phyloP scores from a whole-genome alignment of 2,113 vertebrate species.

The Syngnathus floridae region DNA sequence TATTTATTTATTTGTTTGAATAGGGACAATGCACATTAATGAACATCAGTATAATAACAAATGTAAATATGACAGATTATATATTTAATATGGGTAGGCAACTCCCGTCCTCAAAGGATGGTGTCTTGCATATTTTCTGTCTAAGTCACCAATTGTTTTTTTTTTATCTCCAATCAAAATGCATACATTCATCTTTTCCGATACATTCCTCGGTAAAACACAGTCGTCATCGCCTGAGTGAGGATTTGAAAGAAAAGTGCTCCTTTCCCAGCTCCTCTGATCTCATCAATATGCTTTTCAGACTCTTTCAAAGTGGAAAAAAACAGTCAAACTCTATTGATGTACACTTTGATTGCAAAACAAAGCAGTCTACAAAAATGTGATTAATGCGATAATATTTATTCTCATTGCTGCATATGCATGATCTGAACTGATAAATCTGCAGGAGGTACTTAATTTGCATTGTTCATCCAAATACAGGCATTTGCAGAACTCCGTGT shows the following conservation, averaged over 20 bases:
- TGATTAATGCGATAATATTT: slow-evolving; percentile 1
- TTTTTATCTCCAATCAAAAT: background rate
- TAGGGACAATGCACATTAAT: too few relatives aligned
- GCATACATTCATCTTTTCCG: slow-evolving; percentile 8
- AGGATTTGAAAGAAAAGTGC: slow-evolving; percentile 45
- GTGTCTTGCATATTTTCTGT: too few relatives aligned
- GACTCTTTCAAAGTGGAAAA: slow-evolving; percentile 15
- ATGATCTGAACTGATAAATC: slow-evolving; percentile 1
- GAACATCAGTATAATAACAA: too few relatives aligned
- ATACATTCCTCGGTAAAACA: slow-evolving; percentile 12
- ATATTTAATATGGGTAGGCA: too few relatives aligned
- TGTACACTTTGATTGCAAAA: slow-evolving; percentile 5
- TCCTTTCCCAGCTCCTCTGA: slow-evolving; percentile 52
- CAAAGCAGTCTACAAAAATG: slow-evolving; percentile 13
- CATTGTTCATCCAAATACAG: background rate
- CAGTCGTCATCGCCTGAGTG: slow-evolving; percentile 42
- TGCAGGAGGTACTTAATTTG: background rate
- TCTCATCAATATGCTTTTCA: slow-evolving; percentile 55
- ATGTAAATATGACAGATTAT: too few relatives aligned
- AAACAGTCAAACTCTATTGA: slow-evolving; percentile 3
- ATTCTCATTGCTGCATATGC: background rate
- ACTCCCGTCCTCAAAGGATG: too few relatives aligned
- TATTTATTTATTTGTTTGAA: too few relatives aligned
- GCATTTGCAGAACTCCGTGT: background rate
- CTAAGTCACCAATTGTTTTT: slow-evolving; percentile 18